Evolutionary conservation across 1,140 invertebrate species (phyloP).

Genomic region (Arctopsyche grandis): DNA sequence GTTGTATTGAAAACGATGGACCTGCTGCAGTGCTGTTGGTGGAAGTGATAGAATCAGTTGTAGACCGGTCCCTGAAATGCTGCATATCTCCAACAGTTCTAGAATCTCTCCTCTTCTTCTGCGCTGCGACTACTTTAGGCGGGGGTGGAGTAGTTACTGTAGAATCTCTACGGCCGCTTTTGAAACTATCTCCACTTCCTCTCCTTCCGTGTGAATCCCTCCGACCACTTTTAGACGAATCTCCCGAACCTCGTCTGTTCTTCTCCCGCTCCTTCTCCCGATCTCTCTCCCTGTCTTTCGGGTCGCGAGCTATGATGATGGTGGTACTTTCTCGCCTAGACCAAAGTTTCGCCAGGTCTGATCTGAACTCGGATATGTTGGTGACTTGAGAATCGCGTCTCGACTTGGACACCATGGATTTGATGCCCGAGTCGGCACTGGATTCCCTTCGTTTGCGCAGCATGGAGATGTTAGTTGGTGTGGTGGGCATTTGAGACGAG

Average conservation of each 20-base stretch:
- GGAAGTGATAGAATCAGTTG: conserved; percentile 36
- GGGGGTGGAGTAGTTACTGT: conserved; percentile 68
- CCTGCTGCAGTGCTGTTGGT: conserved; percentile 50
- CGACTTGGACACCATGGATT: conserved; percentile 76
- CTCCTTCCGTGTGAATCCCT: conserved; percentile 57
- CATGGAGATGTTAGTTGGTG: conserved; percentile 59
- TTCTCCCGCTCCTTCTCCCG: conserved; percentile 59
- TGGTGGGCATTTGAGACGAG: conserved; percentile 65
- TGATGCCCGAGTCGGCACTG: conserved; percentile 84
- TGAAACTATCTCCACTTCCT: conserved; percentile 61
- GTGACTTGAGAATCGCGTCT: conserved; percentile 74
- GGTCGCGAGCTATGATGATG: conserved; percentile 60
- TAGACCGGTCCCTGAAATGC: conserved; percentile 49
- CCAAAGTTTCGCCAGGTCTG: conserved; percentile 78
- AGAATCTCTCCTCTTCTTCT: conserved; percentile 74
- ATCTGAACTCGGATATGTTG: conserved; percentile 74
- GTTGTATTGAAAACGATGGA: conserved; percentile 57
- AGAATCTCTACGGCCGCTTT: conserved; percentile 71
- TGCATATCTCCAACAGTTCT: conserved; percentile 54
- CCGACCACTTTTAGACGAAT: conserved; percentile 60
- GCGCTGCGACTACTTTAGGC: conserved; percentile 69
- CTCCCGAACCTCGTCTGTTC: conserved; percentile 65
- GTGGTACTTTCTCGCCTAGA: conserved; percentile 69
- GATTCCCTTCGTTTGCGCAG: conserved; percentile 78
- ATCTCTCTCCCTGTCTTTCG: conserved; percentile 62